Percentiles rank a stretch among this genome's conserved stretches.
phyloP scores from a whole-genome alignment of 2,113 vertebrate species.

The Jacana jacana region DNA sequence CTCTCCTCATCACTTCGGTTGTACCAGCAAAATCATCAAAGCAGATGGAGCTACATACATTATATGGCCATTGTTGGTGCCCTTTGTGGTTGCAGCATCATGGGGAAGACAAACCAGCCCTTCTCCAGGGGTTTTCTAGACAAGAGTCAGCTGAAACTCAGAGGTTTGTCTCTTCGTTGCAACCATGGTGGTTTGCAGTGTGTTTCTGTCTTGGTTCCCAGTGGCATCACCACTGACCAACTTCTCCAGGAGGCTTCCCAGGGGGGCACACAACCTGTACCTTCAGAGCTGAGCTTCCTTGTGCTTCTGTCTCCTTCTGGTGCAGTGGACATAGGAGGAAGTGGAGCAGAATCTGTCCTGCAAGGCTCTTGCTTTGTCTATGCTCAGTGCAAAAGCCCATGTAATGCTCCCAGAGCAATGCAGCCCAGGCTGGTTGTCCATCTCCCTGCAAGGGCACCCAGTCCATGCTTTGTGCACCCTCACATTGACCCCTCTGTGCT shows the following conservation, averaged over 20 bases:
- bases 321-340: not conserved
- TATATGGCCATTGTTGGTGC: not conserved
- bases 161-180: not conserved
- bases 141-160: not conserved
- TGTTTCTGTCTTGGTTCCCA: not conserved
- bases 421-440: accelerated
- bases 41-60: not conserved
- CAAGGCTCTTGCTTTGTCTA: not conserved
- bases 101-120: not conserved
- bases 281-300: not conserved
- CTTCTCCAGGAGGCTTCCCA: not conserved
- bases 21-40: not conserved
- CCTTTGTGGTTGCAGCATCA: not conserved
- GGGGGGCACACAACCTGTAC: not conserved
- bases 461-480: not conserved
- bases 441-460: not conserved
- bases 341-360: not conserved
- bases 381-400: not conserved
- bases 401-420: not conserved
- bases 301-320: not conserved
- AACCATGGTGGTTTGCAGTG: not conserved
- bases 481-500: not conserved
- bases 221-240: accelerated
- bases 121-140: not conserved
- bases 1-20: not conserved